Percentiles rank a stretch among this genome's conserved stretches.
Conservation (phyloP, 1,140 invertebrate species). For the Mycetomoellerius zeteki region DNA sequence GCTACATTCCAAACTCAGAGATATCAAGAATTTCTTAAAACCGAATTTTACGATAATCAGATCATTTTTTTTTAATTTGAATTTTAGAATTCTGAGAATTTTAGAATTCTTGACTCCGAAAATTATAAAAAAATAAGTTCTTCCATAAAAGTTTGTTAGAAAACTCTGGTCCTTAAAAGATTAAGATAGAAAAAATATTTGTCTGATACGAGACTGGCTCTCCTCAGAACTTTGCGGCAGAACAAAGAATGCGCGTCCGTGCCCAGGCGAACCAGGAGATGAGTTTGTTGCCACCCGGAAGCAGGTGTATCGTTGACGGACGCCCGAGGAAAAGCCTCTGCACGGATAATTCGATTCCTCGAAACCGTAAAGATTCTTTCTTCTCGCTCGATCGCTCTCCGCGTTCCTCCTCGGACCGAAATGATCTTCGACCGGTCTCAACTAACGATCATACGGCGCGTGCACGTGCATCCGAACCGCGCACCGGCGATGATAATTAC, state of each 20-base stretch:
- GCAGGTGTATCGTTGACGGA: conserved; percentile 17
- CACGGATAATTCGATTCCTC: conserved; percentile 40
- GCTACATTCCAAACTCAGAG: too few species aligned
- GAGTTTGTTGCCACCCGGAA: conserved; percentile 28
- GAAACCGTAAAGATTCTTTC: conserved; percentile 40
- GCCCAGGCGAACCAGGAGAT: too few species aligned
- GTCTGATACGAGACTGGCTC: background rate
- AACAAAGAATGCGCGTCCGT: background rate
- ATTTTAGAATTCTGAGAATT: too few species aligned
- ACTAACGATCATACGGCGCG: background rate
- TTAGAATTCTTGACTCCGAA: too few species aligned
- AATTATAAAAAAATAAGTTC: too few species aligned
- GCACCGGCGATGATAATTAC: conserved; percentile 28
- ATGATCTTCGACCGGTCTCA: background rate
- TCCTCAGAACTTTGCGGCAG: background rate
- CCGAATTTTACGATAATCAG: too few species aligned
- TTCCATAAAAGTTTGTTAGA: too few species aligned
- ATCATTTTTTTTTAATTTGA: too few species aligned
- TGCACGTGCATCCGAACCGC: background rate
- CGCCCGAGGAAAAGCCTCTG: background rate
- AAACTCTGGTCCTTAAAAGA: too few species aligned
- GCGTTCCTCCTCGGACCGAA: background rate
- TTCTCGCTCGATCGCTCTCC: background rate
- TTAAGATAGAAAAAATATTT: background rate
- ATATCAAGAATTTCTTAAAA: too few species aligned